Percentiles rank a stretch among this genome's conserved stretches.
Evolutionary conservation across 2,888 invertebrate species (phyloP).

Genomic region (Cephus pulcher): DNA sequence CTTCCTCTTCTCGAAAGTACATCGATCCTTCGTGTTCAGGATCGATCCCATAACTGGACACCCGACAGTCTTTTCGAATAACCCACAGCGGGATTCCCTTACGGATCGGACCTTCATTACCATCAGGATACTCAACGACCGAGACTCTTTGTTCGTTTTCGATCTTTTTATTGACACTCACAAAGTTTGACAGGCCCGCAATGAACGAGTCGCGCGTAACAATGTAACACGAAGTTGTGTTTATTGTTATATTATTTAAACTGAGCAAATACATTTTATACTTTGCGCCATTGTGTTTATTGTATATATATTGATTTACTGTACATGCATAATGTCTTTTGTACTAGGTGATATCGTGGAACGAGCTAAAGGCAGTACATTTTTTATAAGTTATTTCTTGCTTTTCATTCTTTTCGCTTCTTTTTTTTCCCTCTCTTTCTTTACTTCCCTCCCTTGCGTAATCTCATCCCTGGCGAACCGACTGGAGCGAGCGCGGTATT

Average conservation of each 20-base stretch:
- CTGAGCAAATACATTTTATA: neutral
- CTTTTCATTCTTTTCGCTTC: neutral
- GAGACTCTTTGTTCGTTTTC: slow-evolving; percentile 3
- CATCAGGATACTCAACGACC: neutral
- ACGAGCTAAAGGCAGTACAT: neutral
- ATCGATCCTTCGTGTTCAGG: neutral
- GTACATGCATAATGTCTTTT: neutral
- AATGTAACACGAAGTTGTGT: neutral
- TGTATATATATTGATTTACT: neutral
- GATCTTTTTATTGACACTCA: neutral
- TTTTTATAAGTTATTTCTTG: neutral
- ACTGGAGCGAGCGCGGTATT: neutral
- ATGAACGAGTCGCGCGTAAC: neutral
- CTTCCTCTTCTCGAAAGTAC: slow-evolving; percentile 2
- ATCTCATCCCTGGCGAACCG: neutral
- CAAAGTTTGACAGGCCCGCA: neutral
- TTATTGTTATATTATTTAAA: neutral
- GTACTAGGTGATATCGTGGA: neutral
- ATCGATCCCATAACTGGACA: neutral
- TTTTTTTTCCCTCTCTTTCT: neutral
- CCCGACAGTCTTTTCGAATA: neutral
- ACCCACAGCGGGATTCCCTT: neutral
- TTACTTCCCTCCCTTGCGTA: neutral
- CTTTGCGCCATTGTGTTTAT: neutral
- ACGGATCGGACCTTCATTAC: neutral